Evolutionary conservation across 2,888 invertebrate genomes (phyloP).

Genomic region (Augochlorella aurata): DNA sequence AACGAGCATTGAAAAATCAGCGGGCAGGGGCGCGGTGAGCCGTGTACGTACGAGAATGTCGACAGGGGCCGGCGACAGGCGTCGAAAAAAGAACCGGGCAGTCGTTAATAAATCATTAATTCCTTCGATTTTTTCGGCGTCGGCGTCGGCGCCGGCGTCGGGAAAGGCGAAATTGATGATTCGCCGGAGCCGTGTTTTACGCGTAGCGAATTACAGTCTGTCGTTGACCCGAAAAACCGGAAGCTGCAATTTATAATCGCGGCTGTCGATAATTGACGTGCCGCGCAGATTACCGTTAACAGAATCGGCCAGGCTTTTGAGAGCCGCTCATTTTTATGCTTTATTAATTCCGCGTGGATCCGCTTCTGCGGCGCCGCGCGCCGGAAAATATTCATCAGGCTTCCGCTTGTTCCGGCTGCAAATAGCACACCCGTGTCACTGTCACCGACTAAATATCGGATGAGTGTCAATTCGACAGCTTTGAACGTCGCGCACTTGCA

Average conservation of each 20-base stretch:
- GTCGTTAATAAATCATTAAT: slow-evolving; percentile 39
- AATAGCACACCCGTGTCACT: neutral
- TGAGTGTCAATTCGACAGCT: too few relatives aligned
- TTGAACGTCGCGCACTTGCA: too few relatives aligned
- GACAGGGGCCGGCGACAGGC: neutral
- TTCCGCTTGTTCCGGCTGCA: slow-evolving; percentile 14
- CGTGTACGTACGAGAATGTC: neutral
- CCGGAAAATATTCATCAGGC: slow-evolving; percentile 25
- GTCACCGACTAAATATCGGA: neutral
- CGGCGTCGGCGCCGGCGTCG: slow-evolving; percentile 21
- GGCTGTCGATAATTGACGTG: slow-evolving; percentile 64
- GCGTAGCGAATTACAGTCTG: slow-evolving; percentile 51
- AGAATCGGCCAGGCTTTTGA: slow-evolving; percentile 32
- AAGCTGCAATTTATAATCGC: slow-evolving; percentile 62
- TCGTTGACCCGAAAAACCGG: slow-evolving; percentile 45
- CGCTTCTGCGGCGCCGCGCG: slow-evolving; percentile 18
- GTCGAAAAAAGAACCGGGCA: neutral
- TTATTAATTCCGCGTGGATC: slow-evolving; percentile 51
- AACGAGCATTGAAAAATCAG: too few relatives aligned
- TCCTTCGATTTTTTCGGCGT: slow-evolving; percentile 13
- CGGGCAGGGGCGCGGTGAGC: neutral
- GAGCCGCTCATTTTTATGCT: slow-evolving; percentile 53
- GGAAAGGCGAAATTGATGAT: slow-evolving; percentile 58
- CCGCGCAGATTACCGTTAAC: slow-evolving; percentile 53
- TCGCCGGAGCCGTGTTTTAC: slow-evolving; percentile 51